phyloP scores from a whole-genome alignment of 2,113 vertebrate species.

The Pithys albifrons region DNA sequence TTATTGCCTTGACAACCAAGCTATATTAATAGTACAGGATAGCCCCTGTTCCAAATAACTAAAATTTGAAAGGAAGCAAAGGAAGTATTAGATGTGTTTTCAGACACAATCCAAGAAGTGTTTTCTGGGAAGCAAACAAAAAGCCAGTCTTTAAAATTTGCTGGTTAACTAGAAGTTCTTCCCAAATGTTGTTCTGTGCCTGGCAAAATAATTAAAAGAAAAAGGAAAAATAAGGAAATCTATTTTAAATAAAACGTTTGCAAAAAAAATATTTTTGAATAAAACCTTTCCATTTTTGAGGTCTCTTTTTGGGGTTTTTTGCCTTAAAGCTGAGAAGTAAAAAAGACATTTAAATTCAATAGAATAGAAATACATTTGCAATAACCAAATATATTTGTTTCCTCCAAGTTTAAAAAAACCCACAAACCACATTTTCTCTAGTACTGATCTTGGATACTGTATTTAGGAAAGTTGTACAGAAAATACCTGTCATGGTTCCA shows the following conservation, averaged over 20 bases:
- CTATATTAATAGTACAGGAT: background rate
- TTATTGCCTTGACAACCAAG: constrained; percentile 59
- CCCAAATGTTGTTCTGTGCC: background rate
- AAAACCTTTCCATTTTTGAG: background rate
- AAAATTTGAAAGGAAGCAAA: background rate
- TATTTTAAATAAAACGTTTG: background rate
- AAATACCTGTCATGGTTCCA: background rate
- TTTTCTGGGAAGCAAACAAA: background rate
- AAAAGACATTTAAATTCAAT: background rate
- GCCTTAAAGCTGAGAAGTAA: background rate
- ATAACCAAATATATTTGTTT: background rate
- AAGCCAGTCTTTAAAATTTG: background rate
- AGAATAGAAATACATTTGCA: background rate
- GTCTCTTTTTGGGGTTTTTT: background rate
- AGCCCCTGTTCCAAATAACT: background rate
- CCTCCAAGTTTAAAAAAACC: background rate
- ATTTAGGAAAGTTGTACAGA: background rate
- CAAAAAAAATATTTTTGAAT: no score
- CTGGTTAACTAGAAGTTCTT: background rate
- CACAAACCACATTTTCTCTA: background rate
- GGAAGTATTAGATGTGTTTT: background rate
- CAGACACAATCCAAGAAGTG: background rate
- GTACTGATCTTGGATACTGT: background rate
- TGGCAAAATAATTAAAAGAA: background rate
- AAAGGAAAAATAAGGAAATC: background rate